Evolutionary conservation across 2,888 invertebrate genomes (phyloP), one percentile per base, ranked within the genome.

Genomic region (Alcis repandata): DNA sequence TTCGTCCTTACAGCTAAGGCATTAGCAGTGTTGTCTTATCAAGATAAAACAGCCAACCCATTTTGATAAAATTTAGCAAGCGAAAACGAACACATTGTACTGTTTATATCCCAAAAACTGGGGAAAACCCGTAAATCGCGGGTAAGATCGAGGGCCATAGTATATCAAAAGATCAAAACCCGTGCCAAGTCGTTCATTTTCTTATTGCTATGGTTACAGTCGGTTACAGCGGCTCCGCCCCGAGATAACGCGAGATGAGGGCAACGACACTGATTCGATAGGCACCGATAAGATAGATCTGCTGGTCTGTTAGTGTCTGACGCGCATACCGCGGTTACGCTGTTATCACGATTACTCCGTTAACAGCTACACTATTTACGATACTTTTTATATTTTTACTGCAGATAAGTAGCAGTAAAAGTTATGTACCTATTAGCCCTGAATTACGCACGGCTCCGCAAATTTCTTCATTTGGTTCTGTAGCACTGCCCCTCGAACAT

Each of bases 241-340:
- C 73, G 69, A 73, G 80, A 81, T 81, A 78, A 77, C 69, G 69
- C 59, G 74, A 79, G 83, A 81, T 80, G 82, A 77, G 83, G 83
- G 57, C 83, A 82, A 80, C 73, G 82, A 82, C 82, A 71, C 71
- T 72, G 78, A 80, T 80, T 74, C 74, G 79, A 83, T 82, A 77
- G 80, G 61, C 68, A 62, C 48, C 52, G 83, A 83, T 83, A 82
- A 83, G 79, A 81, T 77, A 59, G 1, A 48, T 52, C 40, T 53
- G 52, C 40, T 32, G 46, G 17, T 1, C 49, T n/a, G n/a, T n/a
- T n/a, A n/a, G n/a, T n/a, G n/a, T n/a, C n/a, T 15, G 53, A 19
- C 36, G 48, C 17, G 51, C 19, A 17, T 9, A 27, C 48, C 33
- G 51, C 32, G n/a, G 49, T 57, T 52, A 58, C 57, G 63, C 38